A percentile compares a stretch with the other conserved stretches of the same genome.
These are phyloP conservation scores for Leptopilina syphax DNA, from an alignment of 2,888 invertebrate genomes.

Conservation along the genomic window DNA sequence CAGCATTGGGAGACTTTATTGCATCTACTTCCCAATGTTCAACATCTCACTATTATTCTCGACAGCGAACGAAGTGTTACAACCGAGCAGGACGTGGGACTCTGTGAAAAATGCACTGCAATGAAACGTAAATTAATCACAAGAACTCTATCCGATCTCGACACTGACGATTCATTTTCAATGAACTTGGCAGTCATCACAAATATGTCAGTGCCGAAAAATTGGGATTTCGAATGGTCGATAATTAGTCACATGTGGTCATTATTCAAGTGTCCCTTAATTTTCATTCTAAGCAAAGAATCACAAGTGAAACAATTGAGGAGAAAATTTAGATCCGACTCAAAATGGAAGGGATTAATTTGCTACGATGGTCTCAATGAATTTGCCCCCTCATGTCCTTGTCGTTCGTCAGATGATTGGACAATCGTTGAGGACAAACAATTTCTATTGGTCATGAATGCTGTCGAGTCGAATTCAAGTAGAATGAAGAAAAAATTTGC, in stretches of 20 bases:
- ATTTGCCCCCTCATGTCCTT: background rate
- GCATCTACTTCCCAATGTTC: background rate
- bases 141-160: no score
- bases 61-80: background rate
- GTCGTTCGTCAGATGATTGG: no score
- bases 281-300: background rate
- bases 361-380: slow-evolving; percentile 13
- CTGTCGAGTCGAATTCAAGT: no score
- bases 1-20: background rate
- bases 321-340: no score
- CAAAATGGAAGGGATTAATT: background rate
- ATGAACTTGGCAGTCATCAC: no score
- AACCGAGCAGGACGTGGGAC: background rate
- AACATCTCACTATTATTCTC: background rate
- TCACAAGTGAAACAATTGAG: background rate
- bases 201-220: no score
- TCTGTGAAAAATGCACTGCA: background rate
- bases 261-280: background rate
- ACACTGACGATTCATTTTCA: no score
- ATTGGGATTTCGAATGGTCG: no score
- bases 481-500: no score
- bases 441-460: no score
- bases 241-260: background rate
- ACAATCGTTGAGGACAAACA: no score
- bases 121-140: background rate